Base-by-base conservation (phyloP, 2,113 vertebrate species). In the Anoplopoma fimbria region DNA sequence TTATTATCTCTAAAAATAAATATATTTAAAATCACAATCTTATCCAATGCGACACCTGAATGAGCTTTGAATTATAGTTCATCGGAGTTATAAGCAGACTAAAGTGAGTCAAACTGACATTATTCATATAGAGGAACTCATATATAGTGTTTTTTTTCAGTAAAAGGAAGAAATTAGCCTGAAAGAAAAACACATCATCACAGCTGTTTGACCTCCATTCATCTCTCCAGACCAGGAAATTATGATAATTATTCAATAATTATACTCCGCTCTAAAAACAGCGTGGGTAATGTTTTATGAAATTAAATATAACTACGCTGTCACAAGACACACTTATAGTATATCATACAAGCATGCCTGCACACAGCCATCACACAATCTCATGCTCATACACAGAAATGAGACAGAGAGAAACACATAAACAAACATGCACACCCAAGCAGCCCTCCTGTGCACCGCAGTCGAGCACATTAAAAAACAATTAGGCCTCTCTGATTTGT, bases 391-490 rank as follows among this genome's bases (percentile, higher is more conserved):
- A 69, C 65, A 63, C 69, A 75, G 36, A 38, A 29, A 79, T 64
- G 45, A 73, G 19, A 63, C 38, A 40, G 4, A 57, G 3, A 49
- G 15, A 57, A 27, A 67, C 29, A 72, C 61, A 81, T 4, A 85
- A 51, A 82, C 34, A 76, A 10, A 67, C 67, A 58, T 49, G 23
- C 77, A 71, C 31, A 29, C 51, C 29, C 67, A 31, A 34, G 53
- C 51, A 19, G 29, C 42, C 45, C 60, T 42, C 27, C 47, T 23
- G n/a, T 79, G n/a, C 65, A 1, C 76, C 31, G 69, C 84, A 79
- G 80, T 64, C 1, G 31, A 81, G 84, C 79, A 67, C 88, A 93
- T 93, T 94, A 93, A 91, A 93, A 93, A 90, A 90, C 90, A 89
- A 87, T 92, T 93, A 90, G 69, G 82, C 69, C 69, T 67, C 81